Base-by-base conservation (phyloP, 2,888 invertebrate genomes). In the Rhagophthalmus giganteus region DNA sequence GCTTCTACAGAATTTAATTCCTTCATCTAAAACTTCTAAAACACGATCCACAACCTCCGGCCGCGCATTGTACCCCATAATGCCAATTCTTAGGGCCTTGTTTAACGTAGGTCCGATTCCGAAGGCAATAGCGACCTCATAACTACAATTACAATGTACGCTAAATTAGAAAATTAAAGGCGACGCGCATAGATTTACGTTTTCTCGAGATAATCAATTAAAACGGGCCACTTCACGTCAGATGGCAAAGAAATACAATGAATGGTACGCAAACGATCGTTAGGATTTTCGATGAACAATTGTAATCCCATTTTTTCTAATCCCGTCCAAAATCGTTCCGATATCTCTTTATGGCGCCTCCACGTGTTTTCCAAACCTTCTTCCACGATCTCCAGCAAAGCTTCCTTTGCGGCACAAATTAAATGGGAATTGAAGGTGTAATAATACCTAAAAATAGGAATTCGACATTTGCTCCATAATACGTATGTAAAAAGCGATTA, bases 81-180 rank as follows among this genome's bases (percentile, higher is more conserved):
- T 74, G 1, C 94, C 93, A 56, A 94, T 81, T 2, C 93, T 82
- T 63, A 91, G 82, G 0, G 88, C 80, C 60, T 85, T 85, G 10
- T 88, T 89, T 0, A 76, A 80, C 0, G 90, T 87, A 1, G 87
- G 86, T 0, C 92, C 93, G 10, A 93, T 73, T 0, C 93, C 93
- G 7, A 85, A 85, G 51, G 87, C 81, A 47, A 93, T 85, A 61
- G 90, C 84, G 20, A 91, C 79, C 53, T 73, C 70, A 64, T 81
- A 74, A 27, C 82, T 83, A 66, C 8, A 71, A 67, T n/a, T n/a
- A n/a, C n/a, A n/a, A n/a, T n/a, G n/a, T n/a, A n/a, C n/a, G n/a
- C n/a, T n/a, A n/a, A n/a, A n/a, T n/a, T n/a, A n/a, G n/a, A n/a
- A n/a, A n/a, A n/a, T n/a, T n/a, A n/a, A n/a, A n/a, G n/a, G n/a